A percentile compares a stretch with the other conserved stretches of the same genome.
Conservation (phyloP, 2,113 vertebrate genomes). For the Synchiropus splendidus region DNA sequence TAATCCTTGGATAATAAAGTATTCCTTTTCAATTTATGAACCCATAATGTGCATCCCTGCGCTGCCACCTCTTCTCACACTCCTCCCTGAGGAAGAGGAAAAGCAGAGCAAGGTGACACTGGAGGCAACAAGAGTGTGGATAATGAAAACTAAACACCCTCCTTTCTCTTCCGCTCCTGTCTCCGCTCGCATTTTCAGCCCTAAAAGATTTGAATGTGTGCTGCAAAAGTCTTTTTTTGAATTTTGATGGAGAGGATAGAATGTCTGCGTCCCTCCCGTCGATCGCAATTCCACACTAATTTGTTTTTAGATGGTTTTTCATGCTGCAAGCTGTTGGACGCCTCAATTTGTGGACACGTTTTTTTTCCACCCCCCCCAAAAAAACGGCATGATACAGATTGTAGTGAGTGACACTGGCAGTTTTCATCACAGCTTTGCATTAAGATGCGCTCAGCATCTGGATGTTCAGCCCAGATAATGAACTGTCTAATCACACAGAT, state of each 20-base stretch:
- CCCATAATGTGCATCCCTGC: constrained; percentile 8
- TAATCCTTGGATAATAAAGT: constrained; percentile 6
- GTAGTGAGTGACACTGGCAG: too few relatives aligned
- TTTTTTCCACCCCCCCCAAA: too few relatives aligned
- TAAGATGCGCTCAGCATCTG: constrained; percentile 26
- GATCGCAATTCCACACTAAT: too few relatives aligned
- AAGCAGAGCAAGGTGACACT: constrained; percentile 40
- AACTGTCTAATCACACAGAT: constrained; percentile 35
- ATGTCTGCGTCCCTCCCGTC: too few relatives aligned
- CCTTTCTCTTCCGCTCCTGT: constrained; percentile 19
- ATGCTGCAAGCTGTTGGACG: too few relatives aligned
- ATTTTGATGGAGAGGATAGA: neutral
- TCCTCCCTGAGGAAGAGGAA: constrained; percentile 9
- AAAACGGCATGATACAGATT: too few relatives aligned
- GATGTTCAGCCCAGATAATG: constrained; percentile 25
- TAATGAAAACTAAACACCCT: constrained; percentile 54
- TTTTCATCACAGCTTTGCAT: constrained; percentile 12
- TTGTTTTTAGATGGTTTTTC: too few relatives aligned
- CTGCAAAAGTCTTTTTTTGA: neutral
- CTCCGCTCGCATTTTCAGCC: constrained; percentile 27
- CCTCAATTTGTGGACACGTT: too few relatives aligned
- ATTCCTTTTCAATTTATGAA: constrained; percentile 25
- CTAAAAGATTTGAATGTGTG: constrained; percentile 21
- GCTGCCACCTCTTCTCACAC: constrained; percentile 14
- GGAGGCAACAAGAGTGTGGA: constrained; percentile 37